A percentile compares a stretch with the other conserved stretches of the same genome.
Conservation (phyloP, 53 echinoderm and acorn worm genomes). For the Astropecten irregularis region DNA sequence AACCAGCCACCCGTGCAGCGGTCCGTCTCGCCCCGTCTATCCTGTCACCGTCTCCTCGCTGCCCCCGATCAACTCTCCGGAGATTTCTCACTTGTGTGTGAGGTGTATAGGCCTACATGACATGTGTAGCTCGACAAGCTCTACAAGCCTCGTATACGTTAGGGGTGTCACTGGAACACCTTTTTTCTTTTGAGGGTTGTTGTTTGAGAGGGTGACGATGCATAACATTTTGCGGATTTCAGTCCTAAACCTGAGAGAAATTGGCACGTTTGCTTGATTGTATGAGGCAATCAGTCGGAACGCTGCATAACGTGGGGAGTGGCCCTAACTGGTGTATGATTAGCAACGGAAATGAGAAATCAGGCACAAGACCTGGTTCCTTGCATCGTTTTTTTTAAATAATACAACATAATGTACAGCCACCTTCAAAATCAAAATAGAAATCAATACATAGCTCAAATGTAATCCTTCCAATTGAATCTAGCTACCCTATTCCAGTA, state of each 20-base stretch:
- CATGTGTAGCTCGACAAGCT: no score
- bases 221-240: slow-evolving; percentile 25
- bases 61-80: not conserved
- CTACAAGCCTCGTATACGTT: no score
- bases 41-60: not conserved
- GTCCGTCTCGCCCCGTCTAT: not conserved
- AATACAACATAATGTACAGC: no score
- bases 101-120: no score
- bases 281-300: not conserved
- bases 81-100: no score
- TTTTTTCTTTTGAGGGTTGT: not conserved
- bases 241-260: not conserved
- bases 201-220: slow-evolving; percentile 18
- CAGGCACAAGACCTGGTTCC: no score
- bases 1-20: slow-evolving; percentile 29
- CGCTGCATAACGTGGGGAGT: not conserved
- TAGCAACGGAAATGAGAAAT: not conserved
- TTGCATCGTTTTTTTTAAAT: no score
- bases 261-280: slow-evolving; percentile 32
- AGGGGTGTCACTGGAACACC: no score
- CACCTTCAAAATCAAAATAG: no score
- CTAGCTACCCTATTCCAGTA: no score
- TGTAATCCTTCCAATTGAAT: no score
- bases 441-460: no score
- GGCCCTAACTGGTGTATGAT: not conserved